Evolutionary conservation across 2,797 vertebrate genomes (phyloP), one percentile per base, ranked within the genome.

Genomic region (Scolopax bukidnonensis): DNA sequence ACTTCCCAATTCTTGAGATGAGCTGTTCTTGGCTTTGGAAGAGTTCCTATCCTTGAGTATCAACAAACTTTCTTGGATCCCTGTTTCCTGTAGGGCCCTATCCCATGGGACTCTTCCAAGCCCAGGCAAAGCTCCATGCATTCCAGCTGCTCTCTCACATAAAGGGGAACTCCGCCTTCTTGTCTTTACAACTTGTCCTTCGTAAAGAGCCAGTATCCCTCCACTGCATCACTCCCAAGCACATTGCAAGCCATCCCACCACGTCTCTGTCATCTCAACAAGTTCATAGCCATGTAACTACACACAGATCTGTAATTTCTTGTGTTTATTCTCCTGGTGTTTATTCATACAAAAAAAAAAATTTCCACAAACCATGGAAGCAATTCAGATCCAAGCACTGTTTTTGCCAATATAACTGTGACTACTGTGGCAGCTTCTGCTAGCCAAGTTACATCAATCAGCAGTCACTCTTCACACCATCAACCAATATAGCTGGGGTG

Each of bases 381-480:
- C 53, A 80, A 43, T 75, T 96, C 48, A 54, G n/a, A 47, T 71
- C 40, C 80, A 93, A 89, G 51, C 30, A n/a, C 36, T 69, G 48
- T 9, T 94, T 89, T 82, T 91, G 60, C 59, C 33, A 89, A 8
- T 85, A 1, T 67, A 80, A 51, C 68, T 92, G 84, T 76, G 71
- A 92, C 78, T 94, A 67, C 71, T 73, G 82, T 70, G 71, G 75
- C 75, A 93, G 78, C 71, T 93, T 89, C 81, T 93, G 75, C 60
- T 93, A 83, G 82, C 87, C 75, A 93, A 80, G 84, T 95, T 86
- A 51, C 6, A 43, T 95, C 93, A 94, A 43, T 94, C 89, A 87
- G 10, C 89, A 94, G 74, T 93, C 81, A 77, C 56, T 92, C 64
- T 92, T 97, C 61, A 36, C 71, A 80, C 56, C 7, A 3, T 82